Conservation (phyloP, 2,113 vertebrate genomes). For the Sigmodon hispidus region DNA sequence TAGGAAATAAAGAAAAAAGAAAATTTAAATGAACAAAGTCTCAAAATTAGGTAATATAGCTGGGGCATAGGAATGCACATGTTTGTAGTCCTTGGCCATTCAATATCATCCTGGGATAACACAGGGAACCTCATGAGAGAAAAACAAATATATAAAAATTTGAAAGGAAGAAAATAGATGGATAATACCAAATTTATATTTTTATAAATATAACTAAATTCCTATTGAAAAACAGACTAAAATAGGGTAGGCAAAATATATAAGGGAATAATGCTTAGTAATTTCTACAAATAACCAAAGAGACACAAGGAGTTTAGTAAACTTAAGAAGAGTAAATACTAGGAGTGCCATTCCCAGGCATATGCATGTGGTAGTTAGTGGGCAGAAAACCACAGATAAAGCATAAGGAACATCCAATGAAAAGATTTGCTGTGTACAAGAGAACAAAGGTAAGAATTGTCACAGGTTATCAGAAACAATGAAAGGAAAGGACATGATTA, state of each 20-base stretch:
- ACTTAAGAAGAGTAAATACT: background rate
- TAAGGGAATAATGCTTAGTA: background rate
- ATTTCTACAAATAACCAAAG: background rate
- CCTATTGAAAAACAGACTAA: background rate
- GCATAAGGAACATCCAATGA: background rate
- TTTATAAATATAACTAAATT: constrained; percentile 6
- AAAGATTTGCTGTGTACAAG: background rate
- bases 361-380: background rate
- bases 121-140: background rate
- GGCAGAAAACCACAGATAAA: background rate
- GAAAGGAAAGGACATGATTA: background rate
- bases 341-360: background rate
- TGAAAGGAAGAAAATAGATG: background rate
- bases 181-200: background rate
- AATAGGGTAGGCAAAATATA: background rate
- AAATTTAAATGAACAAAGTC: background rate
- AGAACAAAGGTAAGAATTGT: background rate
- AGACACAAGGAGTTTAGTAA: background rate
- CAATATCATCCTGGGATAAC: background rate
- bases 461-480: background rate
- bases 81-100: background rate
- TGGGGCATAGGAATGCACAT: no score
- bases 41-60: background rate
- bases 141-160: background rate
- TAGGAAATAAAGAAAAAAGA: background rate